Evolutionary conservation across 1,140 invertebrate genomes (phyloP), one percentile per base, ranked within the genome.

Genomic region (Ylistrum balloti): DNA sequence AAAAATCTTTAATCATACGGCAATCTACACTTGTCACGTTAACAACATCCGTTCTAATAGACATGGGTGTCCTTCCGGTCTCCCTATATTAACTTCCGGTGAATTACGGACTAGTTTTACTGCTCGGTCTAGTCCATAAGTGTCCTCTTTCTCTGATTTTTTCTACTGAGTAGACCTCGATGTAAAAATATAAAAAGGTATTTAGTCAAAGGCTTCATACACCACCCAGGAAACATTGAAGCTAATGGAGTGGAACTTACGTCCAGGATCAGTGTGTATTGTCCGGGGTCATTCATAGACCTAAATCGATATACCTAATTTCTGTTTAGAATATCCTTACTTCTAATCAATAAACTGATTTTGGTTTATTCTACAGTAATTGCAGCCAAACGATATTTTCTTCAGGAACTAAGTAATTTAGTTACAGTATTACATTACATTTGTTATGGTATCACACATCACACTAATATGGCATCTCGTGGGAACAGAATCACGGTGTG

Each of bases 51-150:
- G 56, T n/a, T 7, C n/a, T 22, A n/a, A 74, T 9, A 74, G 56
- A 28, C 56, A 74, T 74, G 56, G 56, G 56, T 28, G 56, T 74
- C 56, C 56, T 74, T 74, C 56, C 56, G 56, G 56, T 74, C 56
- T 74, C n/a, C n/a, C 28, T 17, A 28, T 74, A 74, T 28, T 74
- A n/a, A 74, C 56, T 74, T 74, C 56, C 56, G 56, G 56, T 74
- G n/a, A 74, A 74, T 74, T 74, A 74, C 28, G 22, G 56, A 28
- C 56, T 74, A 74, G 56, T n/a, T 28, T 45, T 45, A 1, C 9
- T 45, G 41, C 41, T 45, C 17, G 20, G 41, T 45, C 9, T 74
- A 28, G 56, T 74, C 22, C 5, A 74, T 74, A 74, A 74, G 56
- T 74, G 28, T 17, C 56, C 9, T 3, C 22, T 28, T 74, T 74